Evolutionary conservation across 2,888 invertebrate species (phyloP), one percentile per base, ranked within the genome.

Genomic region (Oxycera nigricornis): DNA sequence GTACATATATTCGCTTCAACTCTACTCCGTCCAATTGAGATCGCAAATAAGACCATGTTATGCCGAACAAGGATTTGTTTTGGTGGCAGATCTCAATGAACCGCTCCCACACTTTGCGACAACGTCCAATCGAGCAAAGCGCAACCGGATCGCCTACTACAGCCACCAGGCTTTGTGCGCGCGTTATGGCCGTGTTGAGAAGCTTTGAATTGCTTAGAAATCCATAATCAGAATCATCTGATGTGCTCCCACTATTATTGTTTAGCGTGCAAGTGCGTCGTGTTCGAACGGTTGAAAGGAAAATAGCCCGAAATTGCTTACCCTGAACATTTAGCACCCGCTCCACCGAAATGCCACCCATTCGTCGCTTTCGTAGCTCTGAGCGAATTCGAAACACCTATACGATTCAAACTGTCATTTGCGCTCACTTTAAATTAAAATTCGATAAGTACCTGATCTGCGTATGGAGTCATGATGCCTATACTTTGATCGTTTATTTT

Each of bases 61-160:
- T 90, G 3, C 93, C 93, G 82, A 89, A 90, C 30, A 93, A 86
- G 77, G 92, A 92, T 76, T 89, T 88, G 80, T 91, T 90, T 80
- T 90, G 88, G 80, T 91, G 88, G 80, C 92, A 92, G 70, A 90
- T 90, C 80, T 91, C 90, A 76, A 94, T 88, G 82, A 92, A 93
- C 72, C 91, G 87, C 81, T 93, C 92, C 94, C 94, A 94, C 0
- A 93, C 89, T 85, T 92, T 91, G 77, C 92, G 89, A 83, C 94
- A 94, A 76, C 91, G 88, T 6, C 94, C 94, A 65, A 94, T 89
- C 0, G 94, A 91, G 80, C 94, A 92, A 9, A 95, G 85, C 0
- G 93, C 93, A 0, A 94, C 90, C 0, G 94, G 94, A 86, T 95
- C 94, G 0, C 94, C 94, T 1, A 95, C 92, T 14, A 94, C 93